phyloP scores from a whole-genome alignment of 1,140 invertebrate genomes.

The Amyelois transitella region DNA sequence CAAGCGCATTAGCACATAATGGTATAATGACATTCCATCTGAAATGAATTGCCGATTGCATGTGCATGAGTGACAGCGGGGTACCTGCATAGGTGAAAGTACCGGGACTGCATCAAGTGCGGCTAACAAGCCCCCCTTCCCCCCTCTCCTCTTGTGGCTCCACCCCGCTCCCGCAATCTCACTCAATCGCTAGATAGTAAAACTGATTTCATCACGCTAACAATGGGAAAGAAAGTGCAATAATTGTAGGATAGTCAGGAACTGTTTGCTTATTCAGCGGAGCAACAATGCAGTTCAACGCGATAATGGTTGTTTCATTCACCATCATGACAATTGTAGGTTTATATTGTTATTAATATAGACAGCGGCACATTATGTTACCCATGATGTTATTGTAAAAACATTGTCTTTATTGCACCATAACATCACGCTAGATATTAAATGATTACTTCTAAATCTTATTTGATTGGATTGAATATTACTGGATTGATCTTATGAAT shows the following conservation, averaged over 20 bases:
- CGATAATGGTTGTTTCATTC: conserved; percentile 9
- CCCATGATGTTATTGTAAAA: too few relatives aligned
- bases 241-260: conserved; percentile 57
- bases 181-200: conserved; percentile 53
- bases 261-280: conserved; percentile 25
- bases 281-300: conserved; percentile 11
- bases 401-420: too few relatives aligned
- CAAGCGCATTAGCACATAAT: neutral
- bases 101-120: conserved; percentile 34
- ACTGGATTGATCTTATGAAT: too few relatives aligned
- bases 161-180: conserved; percentile 34
- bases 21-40: conserved; percentile 5
- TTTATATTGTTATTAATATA: neutral
- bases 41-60: conserved; percentile 19
- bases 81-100: conserved; percentile 52
- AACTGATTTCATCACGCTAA: conserved; percentile 62
- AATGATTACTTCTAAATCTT: too few relatives aligned
- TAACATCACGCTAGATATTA: too few relatives aligned
- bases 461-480: too few relatives aligned
- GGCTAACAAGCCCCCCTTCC: conserved; percentile 15
- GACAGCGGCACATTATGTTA: neutral
- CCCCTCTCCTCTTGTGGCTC: conserved; percentile 6
- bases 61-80: conserved; percentile 31
- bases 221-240: conserved; percentile 65
- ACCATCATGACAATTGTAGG: neutral